Conservation (phyloP, 2,797 vertebrate genomes). For the Rhabdophis nuchalis region DNA sequence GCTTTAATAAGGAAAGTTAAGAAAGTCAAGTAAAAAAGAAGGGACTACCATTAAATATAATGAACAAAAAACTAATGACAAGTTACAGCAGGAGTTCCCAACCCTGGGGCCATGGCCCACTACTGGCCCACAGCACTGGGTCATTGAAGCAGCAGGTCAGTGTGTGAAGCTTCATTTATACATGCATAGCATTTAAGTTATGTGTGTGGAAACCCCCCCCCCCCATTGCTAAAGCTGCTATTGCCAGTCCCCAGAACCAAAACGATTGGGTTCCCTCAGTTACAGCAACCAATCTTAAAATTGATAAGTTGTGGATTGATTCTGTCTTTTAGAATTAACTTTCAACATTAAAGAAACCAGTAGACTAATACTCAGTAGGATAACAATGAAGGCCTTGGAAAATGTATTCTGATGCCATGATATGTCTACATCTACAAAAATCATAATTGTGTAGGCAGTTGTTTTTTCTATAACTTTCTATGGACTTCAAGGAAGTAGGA, state of each 20-base stretch:
- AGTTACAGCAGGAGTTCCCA: neutral
- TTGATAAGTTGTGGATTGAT: neutral
- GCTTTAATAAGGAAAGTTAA: neutral
- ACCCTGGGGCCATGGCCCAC: neutral
- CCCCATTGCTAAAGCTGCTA: fast-evolving
- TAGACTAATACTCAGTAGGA: neutral
- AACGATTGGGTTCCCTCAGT: neutral
- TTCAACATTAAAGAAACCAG: neutral
- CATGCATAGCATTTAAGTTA: neutral
- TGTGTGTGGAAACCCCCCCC: neutral
- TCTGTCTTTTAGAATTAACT: neutral
- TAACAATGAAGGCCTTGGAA: neutral
- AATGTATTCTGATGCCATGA: neutral
- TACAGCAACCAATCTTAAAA: neutral
- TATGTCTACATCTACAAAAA: neutral
- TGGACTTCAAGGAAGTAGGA: neutral
- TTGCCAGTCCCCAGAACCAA: neutral
- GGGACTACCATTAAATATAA: neutral
- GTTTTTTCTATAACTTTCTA: neutral
- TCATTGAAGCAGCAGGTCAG: neutral
- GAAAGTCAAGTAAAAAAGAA: neutral
- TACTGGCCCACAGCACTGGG: neutral
- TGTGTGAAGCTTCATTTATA: neutral
- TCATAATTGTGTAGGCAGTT: neutral
- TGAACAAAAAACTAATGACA: neutral